Evolutionary conservation across 2,797 vertebrate species (phyloP).

Genomic region (Synaphobranchus kaupii): DNA sequence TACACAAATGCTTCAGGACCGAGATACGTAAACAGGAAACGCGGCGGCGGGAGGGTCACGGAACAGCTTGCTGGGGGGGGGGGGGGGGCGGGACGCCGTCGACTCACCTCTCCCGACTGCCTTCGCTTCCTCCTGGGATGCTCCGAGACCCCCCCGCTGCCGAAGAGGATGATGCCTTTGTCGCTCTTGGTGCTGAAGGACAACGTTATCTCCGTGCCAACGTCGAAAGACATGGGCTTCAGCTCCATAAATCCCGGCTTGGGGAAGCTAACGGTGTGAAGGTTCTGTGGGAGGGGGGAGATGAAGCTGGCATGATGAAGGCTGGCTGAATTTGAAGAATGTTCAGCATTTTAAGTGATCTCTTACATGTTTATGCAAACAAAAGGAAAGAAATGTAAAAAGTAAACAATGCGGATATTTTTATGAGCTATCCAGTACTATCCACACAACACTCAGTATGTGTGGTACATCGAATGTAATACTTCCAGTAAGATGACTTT

Average conservation of each 20-base stretch:
- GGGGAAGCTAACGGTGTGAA: slow-evolving; percentile 89
- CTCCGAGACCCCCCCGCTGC: slow-evolving; percentile 67
- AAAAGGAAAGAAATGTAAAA: not conserved
- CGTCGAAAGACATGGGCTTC: slow-evolving; percentile 71
- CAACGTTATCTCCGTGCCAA: slow-evolving; percentile 89
- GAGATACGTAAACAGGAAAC: not conserved
- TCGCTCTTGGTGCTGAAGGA: slow-evolving; percentile 94
- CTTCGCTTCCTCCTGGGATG: slow-evolving; percentile 81
- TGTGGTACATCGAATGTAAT: not conserved
- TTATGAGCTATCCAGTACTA: not conserved
- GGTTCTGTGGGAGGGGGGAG: slow-evolving; percentile 78
- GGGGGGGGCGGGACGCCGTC: not conserved
- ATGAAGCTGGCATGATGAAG: not conserved
- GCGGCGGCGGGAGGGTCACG: not conserved
- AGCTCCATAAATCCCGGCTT: slow-evolving; percentile 89
- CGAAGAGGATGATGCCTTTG: slow-evolving; percentile 87
- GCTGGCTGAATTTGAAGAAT: not conserved
- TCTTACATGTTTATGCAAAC: not conserved
- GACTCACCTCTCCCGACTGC: slow-evolving; percentile 80
- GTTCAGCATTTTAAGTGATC: too few species aligned
- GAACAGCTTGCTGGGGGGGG: not conserved
- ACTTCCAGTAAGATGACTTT: not conserved
- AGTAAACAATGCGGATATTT: not conserved
- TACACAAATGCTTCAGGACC: not conserved
- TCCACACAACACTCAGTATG: not conserved